A percentile compares a stretch with the other conserved stretches of the same genome.
phyloP scores from a whole-genome alignment of 2,888 invertebrate species.

The Leptinotarsa tumamoca region DNA sequence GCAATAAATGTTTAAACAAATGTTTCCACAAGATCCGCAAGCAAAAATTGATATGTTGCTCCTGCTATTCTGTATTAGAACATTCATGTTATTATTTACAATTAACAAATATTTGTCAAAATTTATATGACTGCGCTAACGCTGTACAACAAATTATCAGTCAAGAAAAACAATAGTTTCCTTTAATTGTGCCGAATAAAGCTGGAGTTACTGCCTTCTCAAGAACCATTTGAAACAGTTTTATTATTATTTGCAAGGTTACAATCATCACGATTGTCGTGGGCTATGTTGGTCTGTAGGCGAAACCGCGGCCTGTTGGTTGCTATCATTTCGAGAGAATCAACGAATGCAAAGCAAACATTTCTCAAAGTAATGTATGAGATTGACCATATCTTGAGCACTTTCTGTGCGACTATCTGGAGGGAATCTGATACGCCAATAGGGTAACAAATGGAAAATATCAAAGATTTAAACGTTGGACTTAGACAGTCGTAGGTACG shows the following conservation, averaged over 20 bases:
- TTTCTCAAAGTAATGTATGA: slow-evolving; percentile 37
- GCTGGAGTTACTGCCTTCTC: slow-evolving; percentile 3
- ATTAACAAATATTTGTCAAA: no score
- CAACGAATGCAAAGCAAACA: slow-evolving; percentile 36
- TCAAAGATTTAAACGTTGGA: not conserved
- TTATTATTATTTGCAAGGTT: slow-evolving; percentile 44
- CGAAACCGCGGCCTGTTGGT: slow-evolving; percentile 37
- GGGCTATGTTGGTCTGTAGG: slow-evolving; percentile 46
- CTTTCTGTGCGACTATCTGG: slow-evolving; percentile 19
- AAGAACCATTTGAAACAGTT: slow-evolving; percentile 42
- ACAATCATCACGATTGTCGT: slow-evolving; percentile 48
- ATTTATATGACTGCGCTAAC: not conserved
- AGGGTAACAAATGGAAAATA: slow-evolving; percentile 8
- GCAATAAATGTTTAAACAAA: no score
- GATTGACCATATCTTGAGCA: slow-evolving; percentile 35
- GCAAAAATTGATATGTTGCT: no score
- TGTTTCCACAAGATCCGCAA: no score
- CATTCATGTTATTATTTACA: no score
- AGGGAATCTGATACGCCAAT: slow-evolving; percentile 24
- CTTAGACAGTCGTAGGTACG: not conserved
- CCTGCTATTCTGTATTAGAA: no score
- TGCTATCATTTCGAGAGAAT: slow-evolving; percentile 35
- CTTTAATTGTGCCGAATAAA: slow-evolving; percentile 5
- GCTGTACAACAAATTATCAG: not conserved
- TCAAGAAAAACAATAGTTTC: not conserved